A percentile compares a stretch with the other conserved stretches of the same genome.
Conservation (phyloP, 2,888 invertebrate genomes). For the Pammene aurita region DNA sequence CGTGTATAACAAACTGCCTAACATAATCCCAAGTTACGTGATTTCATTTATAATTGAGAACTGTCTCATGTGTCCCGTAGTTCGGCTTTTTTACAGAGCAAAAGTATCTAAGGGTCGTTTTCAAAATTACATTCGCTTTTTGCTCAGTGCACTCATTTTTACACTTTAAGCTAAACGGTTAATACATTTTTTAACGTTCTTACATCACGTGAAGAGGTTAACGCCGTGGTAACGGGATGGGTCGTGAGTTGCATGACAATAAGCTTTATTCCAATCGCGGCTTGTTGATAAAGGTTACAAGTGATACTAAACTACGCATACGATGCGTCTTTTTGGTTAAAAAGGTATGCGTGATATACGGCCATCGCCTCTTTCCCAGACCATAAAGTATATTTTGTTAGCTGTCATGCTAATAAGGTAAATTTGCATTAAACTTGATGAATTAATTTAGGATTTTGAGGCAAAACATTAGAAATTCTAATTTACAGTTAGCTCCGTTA, state of each 20-base stretch:
- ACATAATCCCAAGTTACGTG: no score
- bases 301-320: background rate
- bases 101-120: no score
- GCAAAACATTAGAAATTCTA: background rate
- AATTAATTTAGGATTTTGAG: background rate
- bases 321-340: background rate
- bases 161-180: conserved; percentile 1
- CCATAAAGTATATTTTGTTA: conserved; percentile 4
- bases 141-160: no score
- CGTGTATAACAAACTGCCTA: no score
- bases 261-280: background rate
- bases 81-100: no score
- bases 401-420: background rate
- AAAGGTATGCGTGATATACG: conserved; percentile 10
- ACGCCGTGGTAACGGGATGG: conserved; percentile 17
- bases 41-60: no score
- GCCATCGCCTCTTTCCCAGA: conserved; percentile 14
- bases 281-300: background rate
- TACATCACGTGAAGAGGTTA: conserved; percentile 27
- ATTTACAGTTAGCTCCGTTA: conserved; percentile 6
- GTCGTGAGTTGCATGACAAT: conserved; percentile 27
- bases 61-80: no score
- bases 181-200: conserved; percentile 6
- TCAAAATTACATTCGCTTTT: no score
- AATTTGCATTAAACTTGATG: conserved; percentile 12